Base-by-base conservation (phyloP, 2,113 vertebrate species). In the Cebus imitator region DNA sequence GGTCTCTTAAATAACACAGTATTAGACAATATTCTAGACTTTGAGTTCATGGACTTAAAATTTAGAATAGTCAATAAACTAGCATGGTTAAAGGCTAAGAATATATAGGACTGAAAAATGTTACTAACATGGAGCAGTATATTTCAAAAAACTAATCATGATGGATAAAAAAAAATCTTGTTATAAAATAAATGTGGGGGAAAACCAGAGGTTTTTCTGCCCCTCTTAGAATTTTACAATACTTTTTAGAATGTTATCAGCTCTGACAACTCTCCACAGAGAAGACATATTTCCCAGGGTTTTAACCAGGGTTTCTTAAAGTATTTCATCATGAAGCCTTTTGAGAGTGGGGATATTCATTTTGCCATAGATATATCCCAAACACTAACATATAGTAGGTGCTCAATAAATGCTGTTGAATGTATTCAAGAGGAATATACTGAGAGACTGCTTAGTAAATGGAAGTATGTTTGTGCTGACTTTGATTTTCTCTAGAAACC, bases 401-500 rank as follows among this genome's bases (percentile, higher is more conserved):
- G 2, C 17, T 89, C 55, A 35, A 8, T 61, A 90, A 90, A 55
- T 2, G 13, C 3, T 12, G 3, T 13, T 66, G 32, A n/a, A n/a
- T 32, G 1, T 40, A 7, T 68, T 95, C 37, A 23, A 32, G 45
- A 61, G 40, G 40, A 83, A 75, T 48, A 43, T 4, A 37, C 2
- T 6, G 61, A 30, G 16, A 48, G 30, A 84, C 5, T 14, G 17
- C 6, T 75, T 58, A 40, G 80, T 27, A 90, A 91, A 84, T 23
- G 3, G 2, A 87, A 66, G 20, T 37, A 12, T 72, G 32, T 75
- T 48, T 84, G 21, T 12, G 6, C 58, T 95, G 58, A 58, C 18
- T 88, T 84, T 80, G 14, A n/a, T 88, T 76, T 97, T 78, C 35
- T 85, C 37, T 90, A 27, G 55, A 92, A 93, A 66, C 27, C 35